Percentiles rank a stretch among this genome's conserved stretches.
Evolutionary conservation across 2,888 invertebrate species (phyloP).

Genomic region (Pemphredon lugubris): DNA sequence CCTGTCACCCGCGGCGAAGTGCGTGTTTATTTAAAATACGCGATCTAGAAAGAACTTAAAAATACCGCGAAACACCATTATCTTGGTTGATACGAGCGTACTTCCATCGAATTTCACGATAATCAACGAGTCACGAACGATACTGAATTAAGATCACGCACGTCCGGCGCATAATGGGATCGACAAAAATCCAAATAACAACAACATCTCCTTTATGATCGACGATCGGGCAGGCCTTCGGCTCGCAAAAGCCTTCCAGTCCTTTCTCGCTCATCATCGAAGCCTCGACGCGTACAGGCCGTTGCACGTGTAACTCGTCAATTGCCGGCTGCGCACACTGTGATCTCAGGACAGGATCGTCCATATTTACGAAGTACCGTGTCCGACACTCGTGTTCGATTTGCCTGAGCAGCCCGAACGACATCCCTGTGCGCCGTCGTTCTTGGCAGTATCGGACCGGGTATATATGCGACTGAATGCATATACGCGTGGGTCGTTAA

Average conservation of each 20-base stretch:
- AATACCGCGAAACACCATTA: no score
- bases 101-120: no score
- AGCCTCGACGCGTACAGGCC: conserved; percentile 28
- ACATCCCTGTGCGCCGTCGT: conserved; percentile 30
- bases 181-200: conserved; percentile 38
- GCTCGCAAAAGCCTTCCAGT: no score
- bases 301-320: conserved; percentile 49
- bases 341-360: conserved; percentile 36
- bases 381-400: conserved; percentile 50
- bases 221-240: not conserved
- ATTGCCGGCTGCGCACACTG: conserved; percentile 35
- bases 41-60: no score
- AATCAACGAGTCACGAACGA: conserved; percentile 19
- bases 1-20: no score
- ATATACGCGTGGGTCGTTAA: conserved; percentile 58
- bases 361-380: conserved; percentile 55
- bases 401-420: conserved; percentile 44
- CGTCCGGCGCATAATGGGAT: conserved; percentile 23
- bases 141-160: conserved; percentile 38
- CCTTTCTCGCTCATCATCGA: conserved; percentile 28
- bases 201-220: conserved; percentile 39
- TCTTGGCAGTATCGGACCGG: conserved; percentile 2
- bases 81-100: no score
- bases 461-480: not conserved
- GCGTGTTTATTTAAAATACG: no score